Evolutionary conservation across 2,113 vertebrate species (phyloP).

Genomic region (Protobothrops mucrosquamatus): DNA sequence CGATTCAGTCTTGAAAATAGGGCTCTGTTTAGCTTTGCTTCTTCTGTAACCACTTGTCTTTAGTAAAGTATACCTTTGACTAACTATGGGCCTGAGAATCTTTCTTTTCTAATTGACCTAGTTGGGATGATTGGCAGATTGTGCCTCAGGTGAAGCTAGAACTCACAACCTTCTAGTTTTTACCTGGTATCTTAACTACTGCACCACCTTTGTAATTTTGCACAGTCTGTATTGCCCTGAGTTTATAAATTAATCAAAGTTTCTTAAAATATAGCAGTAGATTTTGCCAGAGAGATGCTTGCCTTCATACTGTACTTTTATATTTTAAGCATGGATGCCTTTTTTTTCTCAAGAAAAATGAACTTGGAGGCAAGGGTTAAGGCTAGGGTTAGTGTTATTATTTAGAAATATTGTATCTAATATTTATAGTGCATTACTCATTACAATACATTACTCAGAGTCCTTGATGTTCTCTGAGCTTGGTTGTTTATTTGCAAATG

Average conservation of each 20-base stretch:
- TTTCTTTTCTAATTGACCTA: too few species aligned
- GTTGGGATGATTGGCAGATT: too few species aligned
- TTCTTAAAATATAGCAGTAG: background rate
- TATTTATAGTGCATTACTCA: background rate
- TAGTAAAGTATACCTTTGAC: too few species aligned
- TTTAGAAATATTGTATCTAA: background rate
- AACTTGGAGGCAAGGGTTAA: background rate
- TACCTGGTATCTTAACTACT: background rate
- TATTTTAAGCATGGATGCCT: background rate
- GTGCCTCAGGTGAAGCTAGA: background rate
- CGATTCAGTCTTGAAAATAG: background rate
- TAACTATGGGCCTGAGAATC: too few species aligned
- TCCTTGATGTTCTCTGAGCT: background rate
- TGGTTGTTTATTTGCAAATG: background rate
- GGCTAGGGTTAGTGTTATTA: background rate
- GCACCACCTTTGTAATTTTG: background rate
- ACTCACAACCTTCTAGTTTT: background rate
- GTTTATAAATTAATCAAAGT: background rate
- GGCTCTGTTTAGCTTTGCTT: background rate
- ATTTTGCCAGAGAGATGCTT: background rate
- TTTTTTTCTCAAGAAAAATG: slow-evolving; percentile 6
- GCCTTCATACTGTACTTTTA: background rate
- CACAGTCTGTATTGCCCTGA: background rate
- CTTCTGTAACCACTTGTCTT: too few species aligned
- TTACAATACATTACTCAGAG: background rate